Evolutionary conservation across 2,113 vertebrate species (phyloP).

Genomic region (Melozone crissalis): DNA sequence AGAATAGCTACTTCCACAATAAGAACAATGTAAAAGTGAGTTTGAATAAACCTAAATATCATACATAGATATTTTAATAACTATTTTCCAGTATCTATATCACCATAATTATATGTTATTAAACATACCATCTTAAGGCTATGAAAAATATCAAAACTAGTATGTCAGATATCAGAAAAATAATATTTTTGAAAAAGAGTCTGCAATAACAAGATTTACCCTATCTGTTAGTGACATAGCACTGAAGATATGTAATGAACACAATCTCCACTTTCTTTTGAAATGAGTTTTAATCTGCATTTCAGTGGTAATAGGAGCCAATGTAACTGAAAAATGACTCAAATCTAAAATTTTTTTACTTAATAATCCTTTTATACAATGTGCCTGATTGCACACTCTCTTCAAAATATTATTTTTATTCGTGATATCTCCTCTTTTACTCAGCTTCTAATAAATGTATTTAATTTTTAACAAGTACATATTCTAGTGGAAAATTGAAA

Average conservation of each 20-base stretch:
- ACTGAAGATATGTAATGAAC: not conserved
- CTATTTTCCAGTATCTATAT: not conserved
- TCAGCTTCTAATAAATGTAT: not conserved
- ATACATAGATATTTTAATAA: not conserved
- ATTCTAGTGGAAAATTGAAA: not conserved
- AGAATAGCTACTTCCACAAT: not conserved
- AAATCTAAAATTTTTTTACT: not conserved
- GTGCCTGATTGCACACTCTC: not conserved
- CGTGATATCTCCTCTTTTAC: not conserved
- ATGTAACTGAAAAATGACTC: not conserved
- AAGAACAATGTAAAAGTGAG: not conserved
- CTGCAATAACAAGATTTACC: not conserved
- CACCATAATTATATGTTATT: not conserved
- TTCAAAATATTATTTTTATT: not conserved
- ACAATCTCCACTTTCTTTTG: not conserved
- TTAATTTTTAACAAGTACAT: not conserved
- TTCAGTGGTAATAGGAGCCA: not conserved
- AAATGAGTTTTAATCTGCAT: not conserved
- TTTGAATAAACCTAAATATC: not conserved
- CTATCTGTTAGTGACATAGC: not conserved
- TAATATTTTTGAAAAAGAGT: not conserved
- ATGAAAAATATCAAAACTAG: not conserved
- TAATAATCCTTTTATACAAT: not conserved
- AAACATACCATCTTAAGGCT: not conserved
- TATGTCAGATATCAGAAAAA: not conserved